phyloP scores from a whole-genome alignment of 2,888 invertebrate genomes.

The Hydriomena furcata region DNA sequence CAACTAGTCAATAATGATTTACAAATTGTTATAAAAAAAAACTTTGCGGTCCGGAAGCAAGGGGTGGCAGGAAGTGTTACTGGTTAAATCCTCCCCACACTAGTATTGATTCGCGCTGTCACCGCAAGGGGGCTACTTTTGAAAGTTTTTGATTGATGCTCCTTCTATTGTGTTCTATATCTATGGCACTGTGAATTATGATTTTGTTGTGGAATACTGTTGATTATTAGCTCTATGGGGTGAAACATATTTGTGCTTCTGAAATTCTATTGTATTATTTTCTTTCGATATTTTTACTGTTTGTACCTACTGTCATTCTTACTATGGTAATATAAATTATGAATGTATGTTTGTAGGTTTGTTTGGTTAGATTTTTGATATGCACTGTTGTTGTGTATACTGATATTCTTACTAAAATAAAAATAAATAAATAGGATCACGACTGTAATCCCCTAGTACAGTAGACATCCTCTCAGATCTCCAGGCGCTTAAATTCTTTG shows the following conservation, averaged over 20 bases:
- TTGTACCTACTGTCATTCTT: too few species aligned
- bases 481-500: too few species aligned
- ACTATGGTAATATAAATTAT: too few species aligned
- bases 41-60: constrained; percentile 46
- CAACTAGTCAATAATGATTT: not conserved
- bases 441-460: too few species aligned
- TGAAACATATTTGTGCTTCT: constrained; percentile 23
- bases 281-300: not conserved
- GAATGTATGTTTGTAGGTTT: too few species aligned
- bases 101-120: constrained; percentile 67
- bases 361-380: too few species aligned
- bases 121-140: constrained; percentile 65
- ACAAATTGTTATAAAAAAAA: constrained; percentile 21
- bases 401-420: too few species aligned
- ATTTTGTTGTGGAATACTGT: constrained; percentile 27
- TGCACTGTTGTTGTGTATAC: too few species aligned
- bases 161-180: constrained; percentile 45
- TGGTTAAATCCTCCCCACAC: constrained; percentile 70
- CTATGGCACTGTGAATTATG: constrained; percentile 18
- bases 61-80: constrained; percentile 74
- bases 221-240: constrained; percentile 14
- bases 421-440: too few species aligned
- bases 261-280: constrained; percentile 8
- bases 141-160: constrained; percentile 70
- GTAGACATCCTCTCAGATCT: too few species aligned